Evolutionary conservation across 2,888 invertebrate genomes (phyloP).

Genomic region (Boloria euphrosyne): DNA sequence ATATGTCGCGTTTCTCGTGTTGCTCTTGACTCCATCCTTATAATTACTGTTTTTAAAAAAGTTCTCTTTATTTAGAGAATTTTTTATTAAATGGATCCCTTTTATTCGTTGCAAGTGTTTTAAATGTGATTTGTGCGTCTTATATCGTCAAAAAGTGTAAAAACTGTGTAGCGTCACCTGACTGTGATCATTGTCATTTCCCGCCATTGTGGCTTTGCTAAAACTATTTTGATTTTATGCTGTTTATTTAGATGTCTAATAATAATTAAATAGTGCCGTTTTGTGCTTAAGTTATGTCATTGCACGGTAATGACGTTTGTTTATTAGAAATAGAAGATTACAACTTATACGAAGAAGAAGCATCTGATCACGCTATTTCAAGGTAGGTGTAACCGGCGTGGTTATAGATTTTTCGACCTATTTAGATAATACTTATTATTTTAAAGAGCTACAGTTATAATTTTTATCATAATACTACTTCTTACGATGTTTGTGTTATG

Average conservation of each 20-base stretch:
- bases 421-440: constrained; percentile 17
- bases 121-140: constrained; percentile 50
- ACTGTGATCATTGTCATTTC: constrained; percentile 82
- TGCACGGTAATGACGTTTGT: constrained; percentile 81
- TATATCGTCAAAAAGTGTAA: constrained; percentile 49
- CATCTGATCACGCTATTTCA: constrained; percentile 79
- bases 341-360: constrained; percentile 80
- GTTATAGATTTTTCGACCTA: constrained; percentile 47
- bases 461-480: constrained; percentile 30
- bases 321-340: constrained; percentile 81
- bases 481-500: constrained; percentile 38
- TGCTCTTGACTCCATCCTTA: constrained; percentile 73
- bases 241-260: constrained; percentile 60
- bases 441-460: constrained; percentile 8
- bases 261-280: constrained; percentile 53
- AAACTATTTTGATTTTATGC: constrained; percentile 52
- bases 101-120: constrained; percentile 45
- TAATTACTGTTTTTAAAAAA: constrained; percentile 67
- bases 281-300: constrained; percentile 75
- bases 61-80: constrained; percentile 44
- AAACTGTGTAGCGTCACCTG: constrained; percentile 79
- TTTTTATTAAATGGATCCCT: constrained; percentile 38
- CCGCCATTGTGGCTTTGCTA: constrained; percentile 79
- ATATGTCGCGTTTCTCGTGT: constrained; percentile 65
- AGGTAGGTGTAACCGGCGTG: constrained; percentile 80